Percentiles rank a stretch among this genome's conserved stretches.
phyloP scores from a whole-genome alignment of 2,113 vertebrate species.

The Balaeniceps rex region DNA sequence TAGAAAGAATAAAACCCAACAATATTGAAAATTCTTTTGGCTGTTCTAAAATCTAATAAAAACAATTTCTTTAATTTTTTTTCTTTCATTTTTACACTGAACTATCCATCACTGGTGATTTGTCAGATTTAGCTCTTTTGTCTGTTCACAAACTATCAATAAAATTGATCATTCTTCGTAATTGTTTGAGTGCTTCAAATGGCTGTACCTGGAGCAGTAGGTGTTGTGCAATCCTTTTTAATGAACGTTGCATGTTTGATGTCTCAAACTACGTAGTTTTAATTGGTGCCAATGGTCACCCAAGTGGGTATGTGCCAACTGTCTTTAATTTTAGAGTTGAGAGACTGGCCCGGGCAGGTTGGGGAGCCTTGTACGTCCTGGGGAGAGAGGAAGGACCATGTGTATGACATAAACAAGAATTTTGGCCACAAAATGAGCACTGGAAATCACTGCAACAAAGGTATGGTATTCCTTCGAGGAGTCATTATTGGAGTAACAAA shows the following conservation, averaged over 20 bases:
- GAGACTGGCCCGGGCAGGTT: not conserved
- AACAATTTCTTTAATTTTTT: not conserved
- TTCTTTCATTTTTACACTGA: not conserved
- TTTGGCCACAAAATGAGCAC: not conserved
- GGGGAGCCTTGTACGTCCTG: not conserved
- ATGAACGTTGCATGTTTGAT: not conserved
- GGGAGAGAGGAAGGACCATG: not conserved
- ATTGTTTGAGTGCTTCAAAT: not conserved
- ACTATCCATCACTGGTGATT: not conserved
- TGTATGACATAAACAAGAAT: not conserved
- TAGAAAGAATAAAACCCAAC: not conserved
- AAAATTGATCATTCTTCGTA: not conserved
- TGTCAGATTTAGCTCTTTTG: not conserved
- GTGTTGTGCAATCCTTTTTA: not conserved
- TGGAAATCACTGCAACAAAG: not conserved
- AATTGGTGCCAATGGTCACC: no score
- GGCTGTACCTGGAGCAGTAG: not conserved
- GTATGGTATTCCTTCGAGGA: not conserved
- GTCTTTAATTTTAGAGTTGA: not conserved
- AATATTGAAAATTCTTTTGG: not conserved
- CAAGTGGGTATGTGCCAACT: no score
- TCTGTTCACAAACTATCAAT: not conserved
- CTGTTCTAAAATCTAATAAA: not conserved
- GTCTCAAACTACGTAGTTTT: not conserved
- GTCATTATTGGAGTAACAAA: not conserved